Conservation (phyloP, 92 coral and sea anemone genomes). For the Palythoa grandis region DNA sequence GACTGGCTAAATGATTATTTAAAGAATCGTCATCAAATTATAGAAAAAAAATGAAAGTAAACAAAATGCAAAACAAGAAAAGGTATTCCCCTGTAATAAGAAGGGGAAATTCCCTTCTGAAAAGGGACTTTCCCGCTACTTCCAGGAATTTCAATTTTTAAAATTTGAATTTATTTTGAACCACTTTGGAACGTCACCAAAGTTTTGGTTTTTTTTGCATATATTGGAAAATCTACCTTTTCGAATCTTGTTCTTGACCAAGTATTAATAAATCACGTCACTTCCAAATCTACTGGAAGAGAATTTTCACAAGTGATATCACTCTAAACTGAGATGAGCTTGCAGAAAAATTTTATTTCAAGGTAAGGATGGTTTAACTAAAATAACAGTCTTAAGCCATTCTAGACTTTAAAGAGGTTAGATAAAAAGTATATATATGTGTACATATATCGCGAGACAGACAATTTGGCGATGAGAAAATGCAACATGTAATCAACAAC, state of each 20-base stretch:
- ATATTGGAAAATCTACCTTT: too few relatives aligned
- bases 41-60: not conserved
- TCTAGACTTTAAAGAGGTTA: too few relatives aligned
- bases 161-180: not conserved
- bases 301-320: not conserved
- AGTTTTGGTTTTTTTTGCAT: too few relatives aligned
- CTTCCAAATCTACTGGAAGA: not conserved
- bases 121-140: not conserved
- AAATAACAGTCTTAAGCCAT: not conserved
- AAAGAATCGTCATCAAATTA: not conserved
- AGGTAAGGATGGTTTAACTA: constrained; percentile 38
- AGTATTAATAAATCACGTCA: too few relatives aligned
- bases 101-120: constrained; percentile 15
- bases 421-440: too few relatives aligned
- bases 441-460: not conserved
- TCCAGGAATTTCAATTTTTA: not conserved
- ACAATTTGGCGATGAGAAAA: not conserved
- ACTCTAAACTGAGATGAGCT: constrained; percentile 41
- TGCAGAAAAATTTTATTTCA: constrained; percentile 44
- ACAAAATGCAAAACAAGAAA: not conserved
- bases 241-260: too few relatives aligned
- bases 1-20: not conserved
- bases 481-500: too few relatives aligned
- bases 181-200: too few relatives aligned
- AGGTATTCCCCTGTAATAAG: not conserved